Evolutionary conservation across 2,113 vertebrate genomes (phyloP), one percentile per base, ranked within the genome.

Genomic region (Podiceps cristatus): DNA sequence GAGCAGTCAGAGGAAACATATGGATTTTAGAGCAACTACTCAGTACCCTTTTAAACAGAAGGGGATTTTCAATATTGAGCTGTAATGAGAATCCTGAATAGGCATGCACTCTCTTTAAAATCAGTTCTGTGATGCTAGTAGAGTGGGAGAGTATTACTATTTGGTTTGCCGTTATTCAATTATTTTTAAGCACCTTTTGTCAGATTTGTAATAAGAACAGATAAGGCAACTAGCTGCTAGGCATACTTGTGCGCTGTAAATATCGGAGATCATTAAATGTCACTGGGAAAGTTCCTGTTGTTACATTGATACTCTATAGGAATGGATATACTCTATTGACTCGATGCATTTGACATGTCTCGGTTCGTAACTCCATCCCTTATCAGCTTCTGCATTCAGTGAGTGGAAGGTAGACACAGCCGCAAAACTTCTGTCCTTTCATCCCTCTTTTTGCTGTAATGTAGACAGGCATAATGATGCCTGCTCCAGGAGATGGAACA

Each of bases 131-230:
- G 55, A 71, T n/a, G 33, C 44, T 37, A 49, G 56, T 58, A 49
- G n/a, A 66, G 64, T 67, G 18, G 67, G 27, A 91, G 42, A 94
- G 33, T 68, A 78, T 75, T 81, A 68, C 44, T 72, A 16, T 75
- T 68, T 58, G 62, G 40, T 96, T 94, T 93, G 71, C 74, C 82
- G 56, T 85, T 94, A 79, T 37, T 93, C 69, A 79, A 62, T 94
- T 95, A 68, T 64, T 95, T 94, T 91, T 60, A 93, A 96, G 80
- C 73, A 87, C 20, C 4, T 91, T 96, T 87, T 75, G 44, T 93
- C 73, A 42, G 64, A 87, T 87, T 69, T 87, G 69, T 78, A 89
- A 60, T 72, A 78, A 68, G 77, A 89, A 87, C 16, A 94, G 94
- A 87, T 85, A 79, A 91, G 60, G 68, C 80, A 68, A 75, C 56